Evolutionary conservation across 2,797 vertebrate genomes (phyloP).

Genomic region (Ambastaia sidthimunki): DNA sequence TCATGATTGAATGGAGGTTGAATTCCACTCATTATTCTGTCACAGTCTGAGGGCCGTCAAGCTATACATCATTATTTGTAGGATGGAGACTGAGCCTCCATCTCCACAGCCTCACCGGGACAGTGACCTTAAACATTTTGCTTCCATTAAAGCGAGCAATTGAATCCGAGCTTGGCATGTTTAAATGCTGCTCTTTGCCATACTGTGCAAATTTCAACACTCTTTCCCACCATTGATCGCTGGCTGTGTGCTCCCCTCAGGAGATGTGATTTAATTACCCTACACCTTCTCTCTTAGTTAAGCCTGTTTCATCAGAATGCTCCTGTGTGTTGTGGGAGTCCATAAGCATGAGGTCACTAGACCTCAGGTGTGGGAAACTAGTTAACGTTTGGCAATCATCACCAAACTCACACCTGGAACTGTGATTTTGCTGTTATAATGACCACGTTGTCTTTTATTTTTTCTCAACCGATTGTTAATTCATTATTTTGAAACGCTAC

Average conservation of each 20-base stretch:
- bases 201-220: slow-evolving; percentile 21
- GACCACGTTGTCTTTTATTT: slow-evolving; percentile 8
- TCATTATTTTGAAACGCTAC: not conserved
- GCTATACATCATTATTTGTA: slow-evolving; percentile 40
- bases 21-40: slow-evolving; percentile 25
- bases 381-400: slow-evolving; percentile 30
- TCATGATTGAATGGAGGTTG: slow-evolving; percentile 20
- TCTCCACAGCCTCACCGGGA: slow-evolving; percentile 21
- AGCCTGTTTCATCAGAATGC: slow-evolving; percentile 45
- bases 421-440: slow-evolving; percentile 12
- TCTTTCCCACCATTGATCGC: slow-evolving; percentile 48
- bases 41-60: slow-evolving; percentile 11
- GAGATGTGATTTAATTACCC: slow-evolving; percentile 50
- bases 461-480: slow-evolving; percentile 6
- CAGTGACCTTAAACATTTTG: slow-evolving; percentile 38
- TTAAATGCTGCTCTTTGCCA: slow-evolving; percentile 33
- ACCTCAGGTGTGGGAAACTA: slow-evolving; percentile 35
- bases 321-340: slow-evolving; percentile 24
- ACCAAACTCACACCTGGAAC: slow-evolving; percentile 20
- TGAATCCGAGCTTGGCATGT: slow-evolving; percentile 44
- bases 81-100: not conserved
- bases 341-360: slow-evolving; percentile 29
- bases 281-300: slow-evolving; percentile 44
- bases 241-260: slow-evolving; percentile 38
- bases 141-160: slow-evolving; percentile 43